These are phyloP conservation scores for Pedetes capensis DNA, from an alignment of 2,113 vertebrate genomes.

Conservation along the genomic window DNA sequence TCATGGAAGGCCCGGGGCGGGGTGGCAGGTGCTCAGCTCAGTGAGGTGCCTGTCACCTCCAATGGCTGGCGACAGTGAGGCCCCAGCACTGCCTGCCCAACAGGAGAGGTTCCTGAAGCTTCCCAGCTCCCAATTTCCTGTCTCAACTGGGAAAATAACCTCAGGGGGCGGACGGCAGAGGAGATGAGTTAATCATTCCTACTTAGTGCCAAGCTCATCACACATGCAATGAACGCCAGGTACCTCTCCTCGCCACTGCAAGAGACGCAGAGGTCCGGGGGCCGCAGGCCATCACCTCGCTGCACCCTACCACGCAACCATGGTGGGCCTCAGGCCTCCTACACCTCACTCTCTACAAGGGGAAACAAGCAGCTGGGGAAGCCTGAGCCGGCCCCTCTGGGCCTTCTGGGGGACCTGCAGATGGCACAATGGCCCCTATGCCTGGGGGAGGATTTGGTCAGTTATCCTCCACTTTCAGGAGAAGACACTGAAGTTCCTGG, in stretches of 20 bases:
- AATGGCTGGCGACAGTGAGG: too few species aligned
- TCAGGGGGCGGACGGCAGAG: not conserved
- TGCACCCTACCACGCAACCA: accelerated
- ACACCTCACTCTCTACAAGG: not conserved
- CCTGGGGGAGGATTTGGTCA: not conserved
- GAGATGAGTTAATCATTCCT: not conserved
- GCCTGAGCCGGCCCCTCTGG: not conserved
- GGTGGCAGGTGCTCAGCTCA: too few species aligned
- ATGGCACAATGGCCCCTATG: accelerated
- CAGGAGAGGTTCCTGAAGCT: not conserved
- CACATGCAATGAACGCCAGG: accelerated
- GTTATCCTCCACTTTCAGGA: not conserved
- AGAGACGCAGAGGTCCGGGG: not conserved
- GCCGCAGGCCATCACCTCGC: not conserved
- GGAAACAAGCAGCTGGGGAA: not conserved
- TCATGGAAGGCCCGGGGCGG: accelerated
- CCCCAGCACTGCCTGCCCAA: not conserved
- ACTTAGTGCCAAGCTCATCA: not conserved
- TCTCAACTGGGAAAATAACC: not conserved
- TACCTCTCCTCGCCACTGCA: not conserved
- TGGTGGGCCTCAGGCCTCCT: accelerated
- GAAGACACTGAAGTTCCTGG: accelerated
- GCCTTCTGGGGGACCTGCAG: not conserved
- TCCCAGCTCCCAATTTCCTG: not conserved
- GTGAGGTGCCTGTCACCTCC: accelerated